These are phyloP conservation scores for Oncorhynchus nerka DNA, from an alignment of 2,113 vertebrate species.

Conservation along the genomic window DNA sequence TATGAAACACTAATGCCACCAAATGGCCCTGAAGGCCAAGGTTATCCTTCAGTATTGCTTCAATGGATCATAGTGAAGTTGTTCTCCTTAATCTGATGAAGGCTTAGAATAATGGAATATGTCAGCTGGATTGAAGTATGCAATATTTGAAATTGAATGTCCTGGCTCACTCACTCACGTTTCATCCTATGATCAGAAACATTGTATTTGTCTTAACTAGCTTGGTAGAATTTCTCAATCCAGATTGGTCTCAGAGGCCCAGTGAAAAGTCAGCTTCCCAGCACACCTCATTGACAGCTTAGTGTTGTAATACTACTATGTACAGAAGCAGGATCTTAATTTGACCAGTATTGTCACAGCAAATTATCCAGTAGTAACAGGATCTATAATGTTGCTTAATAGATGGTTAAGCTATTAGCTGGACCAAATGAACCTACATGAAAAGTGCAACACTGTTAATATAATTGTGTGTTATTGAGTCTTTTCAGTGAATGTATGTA, in stretches of 20 bases:
- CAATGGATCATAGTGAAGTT: constrained; percentile 50
- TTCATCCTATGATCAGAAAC: constrained; percentile 35
- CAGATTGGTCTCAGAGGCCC: constrained; percentile 31
- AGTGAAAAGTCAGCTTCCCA: constrained; percentile 25
- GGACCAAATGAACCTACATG: too few relatives aligned
- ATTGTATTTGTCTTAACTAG: constrained; percentile 26
- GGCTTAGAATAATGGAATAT: constrained; percentile 49
- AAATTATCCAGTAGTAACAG: too few relatives aligned
- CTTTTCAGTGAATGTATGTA: too few relatives aligned
- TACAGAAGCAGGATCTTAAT: too few relatives aligned
- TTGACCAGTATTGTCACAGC: too few relatives aligned
- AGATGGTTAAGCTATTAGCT: too few relatives aligned
- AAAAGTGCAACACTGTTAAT: too few relatives aligned
- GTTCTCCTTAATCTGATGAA: constrained; percentile 40
- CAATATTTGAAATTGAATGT: constrained; percentile 54
- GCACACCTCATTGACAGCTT: background rate
- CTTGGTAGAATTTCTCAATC: constrained; percentile 29
- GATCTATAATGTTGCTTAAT: too few relatives aligned
- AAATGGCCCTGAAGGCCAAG: constrained; percentile 36
- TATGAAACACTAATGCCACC: constrained; percentile 49
- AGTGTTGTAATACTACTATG: background rate
- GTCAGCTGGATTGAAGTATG: constrained; percentile 48
- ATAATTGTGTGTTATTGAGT: too few relatives aligned
- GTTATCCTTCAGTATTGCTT: constrained; percentile 46
- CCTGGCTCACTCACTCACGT: constrained; percentile 27